These are phyloP conservation scores for Ictalurus punctatus DNA, from an alignment of 2,113 vertebrate genomes.

Conservation along the genomic window DNA sequence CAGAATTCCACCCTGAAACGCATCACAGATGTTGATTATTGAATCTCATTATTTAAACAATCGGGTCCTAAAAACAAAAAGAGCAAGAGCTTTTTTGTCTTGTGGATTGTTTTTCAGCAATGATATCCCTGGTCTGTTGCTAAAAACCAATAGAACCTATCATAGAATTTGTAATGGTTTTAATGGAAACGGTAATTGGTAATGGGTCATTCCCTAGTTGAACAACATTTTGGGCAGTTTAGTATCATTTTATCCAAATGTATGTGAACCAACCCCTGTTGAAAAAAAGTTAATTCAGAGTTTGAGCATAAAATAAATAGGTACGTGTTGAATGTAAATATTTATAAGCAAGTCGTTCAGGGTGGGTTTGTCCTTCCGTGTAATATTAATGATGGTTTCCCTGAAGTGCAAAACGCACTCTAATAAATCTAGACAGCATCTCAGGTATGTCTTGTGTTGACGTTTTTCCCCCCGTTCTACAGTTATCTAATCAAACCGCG, in stretches of 20 bases:
- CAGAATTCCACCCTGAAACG: neutral
- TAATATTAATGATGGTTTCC: neutral
- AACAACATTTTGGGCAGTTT: neutral
- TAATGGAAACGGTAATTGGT: too few relatives aligned
- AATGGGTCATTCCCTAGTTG: too few relatives aligned
- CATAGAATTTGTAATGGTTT: too few relatives aligned
- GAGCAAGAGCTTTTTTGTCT: neutral
- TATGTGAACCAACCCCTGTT: neutral
- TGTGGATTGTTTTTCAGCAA: neutral
- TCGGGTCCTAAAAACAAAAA: neutral
- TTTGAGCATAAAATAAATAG: neutral
- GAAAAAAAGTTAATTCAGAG: neutral
- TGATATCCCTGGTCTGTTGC: too few relatives aligned
- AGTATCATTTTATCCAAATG: neutral
- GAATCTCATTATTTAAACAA: neutral
- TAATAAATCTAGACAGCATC: neutral
- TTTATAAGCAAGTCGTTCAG: neutral
- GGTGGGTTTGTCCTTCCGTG: neutral
- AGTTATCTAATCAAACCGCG: too few relatives aligned
- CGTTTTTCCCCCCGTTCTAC: too few relatives aligned
- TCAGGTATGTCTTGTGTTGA: too few relatives aligned
- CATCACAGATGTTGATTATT: neutral
- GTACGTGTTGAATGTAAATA: neutral
- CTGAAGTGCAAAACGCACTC: neutral
- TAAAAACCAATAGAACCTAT: too few relatives aligned